Evolutionary conservation across 1,140 invertebrate species (phyloP).

Genomic region (Drosophila nigrodunni): DNA sequence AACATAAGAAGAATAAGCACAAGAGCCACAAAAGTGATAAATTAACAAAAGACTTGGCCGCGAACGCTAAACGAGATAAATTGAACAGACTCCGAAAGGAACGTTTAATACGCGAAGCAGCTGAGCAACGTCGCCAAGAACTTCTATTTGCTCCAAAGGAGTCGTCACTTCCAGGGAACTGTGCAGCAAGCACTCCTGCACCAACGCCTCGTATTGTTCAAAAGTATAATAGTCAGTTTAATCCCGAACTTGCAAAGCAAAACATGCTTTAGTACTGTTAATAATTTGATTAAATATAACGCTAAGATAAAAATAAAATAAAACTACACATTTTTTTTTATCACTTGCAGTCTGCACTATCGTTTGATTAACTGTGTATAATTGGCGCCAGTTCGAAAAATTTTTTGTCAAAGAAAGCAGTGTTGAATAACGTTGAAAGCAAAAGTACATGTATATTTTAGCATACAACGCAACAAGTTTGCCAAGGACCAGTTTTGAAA

Average conservation of each 20-base stretch:
- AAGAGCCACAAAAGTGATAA: constrained; percentile 84
- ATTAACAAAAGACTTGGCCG: constrained; percentile 47
- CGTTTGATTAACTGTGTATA: too few species aligned
- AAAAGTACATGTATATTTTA: too few species aligned
- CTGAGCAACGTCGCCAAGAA: constrained; percentile 90
- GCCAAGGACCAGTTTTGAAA: too few species aligned
- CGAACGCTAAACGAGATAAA: constrained; percentile 78
- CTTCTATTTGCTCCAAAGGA: constrained; percentile 86
- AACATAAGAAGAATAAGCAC: constrained; percentile 82
- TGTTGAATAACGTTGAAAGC: too few species aligned
- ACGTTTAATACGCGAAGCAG: constrained; percentile 91
- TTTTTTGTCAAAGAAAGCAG: too few species aligned
- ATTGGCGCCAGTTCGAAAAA: too few species aligned
- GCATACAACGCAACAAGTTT: too few species aligned
- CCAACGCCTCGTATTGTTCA: constrained; percentile 61
- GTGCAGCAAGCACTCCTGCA: constrained; percentile 32
- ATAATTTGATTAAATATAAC: neutral
- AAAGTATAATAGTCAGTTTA: constrained; percentile 73
- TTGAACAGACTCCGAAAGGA: constrained; percentile 92
- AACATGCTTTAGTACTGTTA: constrained; percentile 50
- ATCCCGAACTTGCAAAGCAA: constrained; percentile 70
- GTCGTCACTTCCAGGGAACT: neutral
- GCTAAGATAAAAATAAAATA: too few species aligned
- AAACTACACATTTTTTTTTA: too few species aligned
- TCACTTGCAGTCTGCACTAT: too few species aligned